A percentile compares a stretch with the other conserved stretches of the same genome.
Conservation (phyloP, 2,888 invertebrate genomes). For the Agrenia bidenticulata region DNA sequence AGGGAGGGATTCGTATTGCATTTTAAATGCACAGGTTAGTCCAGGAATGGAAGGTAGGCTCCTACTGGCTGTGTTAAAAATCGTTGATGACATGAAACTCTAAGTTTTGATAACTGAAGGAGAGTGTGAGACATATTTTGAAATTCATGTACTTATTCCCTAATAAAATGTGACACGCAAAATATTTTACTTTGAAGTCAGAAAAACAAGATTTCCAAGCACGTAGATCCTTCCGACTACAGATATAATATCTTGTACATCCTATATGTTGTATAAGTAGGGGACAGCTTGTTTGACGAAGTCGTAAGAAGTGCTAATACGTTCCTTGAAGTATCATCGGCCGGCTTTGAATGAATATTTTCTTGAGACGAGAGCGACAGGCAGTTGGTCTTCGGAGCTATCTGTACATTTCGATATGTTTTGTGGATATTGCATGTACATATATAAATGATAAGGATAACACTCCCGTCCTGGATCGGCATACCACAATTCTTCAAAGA, state of each 20-base stretch:
- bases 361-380: constrained; percentile 3
- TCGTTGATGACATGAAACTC: constrained; percentile 4
- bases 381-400: too few relatives aligned
- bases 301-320: constrained; percentile 40
- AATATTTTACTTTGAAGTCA: neutral
- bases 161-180: constrained; percentile 12
- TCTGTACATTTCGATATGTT: too few relatives aligned
- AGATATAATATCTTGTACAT: neutral
- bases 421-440: neutral
- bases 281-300: constrained; percentile 24
- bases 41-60: neutral
- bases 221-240: neutral
- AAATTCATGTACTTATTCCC: constrained; percentile 18
- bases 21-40: too few relatives aligned
- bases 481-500: neutral
- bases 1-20: too few relatives aligned
- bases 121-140: constrained; percentile 16
- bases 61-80: neutral
- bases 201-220: constrained; percentile 4
- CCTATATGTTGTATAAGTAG: constrained; percentile 1
- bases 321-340: constrained; percentile 6
- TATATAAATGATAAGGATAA: constrained; percentile 9
- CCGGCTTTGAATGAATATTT: neutral
- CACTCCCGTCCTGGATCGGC: too few relatives aligned
- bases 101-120: constrained; percentile 12